Evolutionary conservation across 1,140 invertebrate species (phyloP), one percentile per base, ranked within the genome.

Genomic region (Caenorhabditis remanei): DNA sequence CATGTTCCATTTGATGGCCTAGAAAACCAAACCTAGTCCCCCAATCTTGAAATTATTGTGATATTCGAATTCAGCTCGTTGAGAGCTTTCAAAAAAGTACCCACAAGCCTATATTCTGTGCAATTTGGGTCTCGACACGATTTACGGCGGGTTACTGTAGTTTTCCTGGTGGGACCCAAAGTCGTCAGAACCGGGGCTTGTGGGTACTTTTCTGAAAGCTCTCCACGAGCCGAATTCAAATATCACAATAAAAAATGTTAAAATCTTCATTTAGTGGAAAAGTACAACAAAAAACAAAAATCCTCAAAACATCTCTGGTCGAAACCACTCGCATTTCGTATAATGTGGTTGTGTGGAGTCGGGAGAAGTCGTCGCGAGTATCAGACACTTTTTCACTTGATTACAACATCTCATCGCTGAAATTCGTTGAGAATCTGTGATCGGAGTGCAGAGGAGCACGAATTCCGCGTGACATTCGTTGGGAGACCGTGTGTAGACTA

Each of bases 291-390:
- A 53, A 53, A 53, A 53, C 8, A 3, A 3, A 19, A 67, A 67
- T 14, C 2, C 19, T 79, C 71, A 79, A 79, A 32, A 50, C 5
- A 50, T 4, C 32, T 79, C 71, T 19, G 71, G 71, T 11, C 71
- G 71, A 79, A 79, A 79, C 71, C 71, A 79, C 14, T 41, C 40
- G 71, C 71, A 79, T 79, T 79, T 48, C n/a, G 71, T 79, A 50
- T 79, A 79, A 79, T 79, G 71, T 11, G 71, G 71, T 7, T 79
- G 46, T 5, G 46, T n/a, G n/a, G 46, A 53, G 4, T 79, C 46
- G 6, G 71, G 21, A 13, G 71, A 50, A 2, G n/a, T 79, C n/a
- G 71, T 79, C 46, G 71, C 71, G 21, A 79, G 46, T 13, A 79
- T 24, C 43, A 79, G 14, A 9, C 46, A 53, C 71, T 79, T 79